Evolutionary conservation across 37 sponge, comb jelly and placozoan species (phyloP).

Genomic region (Crambe crambe): DNA sequence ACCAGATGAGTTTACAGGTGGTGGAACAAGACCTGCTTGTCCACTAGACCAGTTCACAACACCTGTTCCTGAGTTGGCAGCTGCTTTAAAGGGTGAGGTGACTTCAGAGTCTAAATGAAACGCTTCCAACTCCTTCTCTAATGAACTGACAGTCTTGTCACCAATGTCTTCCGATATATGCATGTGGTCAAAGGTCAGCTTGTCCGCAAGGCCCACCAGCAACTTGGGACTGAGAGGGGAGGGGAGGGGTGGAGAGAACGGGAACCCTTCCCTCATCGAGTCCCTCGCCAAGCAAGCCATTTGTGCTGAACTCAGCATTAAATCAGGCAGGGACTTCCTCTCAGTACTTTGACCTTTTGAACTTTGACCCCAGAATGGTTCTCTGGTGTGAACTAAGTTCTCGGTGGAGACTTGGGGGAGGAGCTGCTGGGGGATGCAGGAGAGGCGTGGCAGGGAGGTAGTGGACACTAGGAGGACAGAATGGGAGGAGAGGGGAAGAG

Average conservation of each 20-base stretch:
- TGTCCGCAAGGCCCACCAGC: conserved; percentile 25
- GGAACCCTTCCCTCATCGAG: conserved; percentile 4
- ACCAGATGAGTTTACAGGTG: not conserved
- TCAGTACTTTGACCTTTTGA: not conserved
- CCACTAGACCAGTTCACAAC: not conserved
- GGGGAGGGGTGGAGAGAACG: conserved; percentile 53
- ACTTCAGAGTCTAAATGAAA: not conserved
- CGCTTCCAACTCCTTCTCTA: not conserved
- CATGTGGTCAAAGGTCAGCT: not conserved
- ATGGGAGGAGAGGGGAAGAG: conserved; percentile 3
- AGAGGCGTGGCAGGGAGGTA: conserved; percentile 35
- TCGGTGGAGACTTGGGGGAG: not conserved
- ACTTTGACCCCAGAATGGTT: not conserved
- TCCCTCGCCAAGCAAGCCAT: not conserved
- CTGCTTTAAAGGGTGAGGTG: too few species aligned
- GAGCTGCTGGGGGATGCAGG: conserved; percentile 18
- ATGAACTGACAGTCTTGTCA: not conserved
- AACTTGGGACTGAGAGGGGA: conserved; percentile 52
- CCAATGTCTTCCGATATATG: not conserved
- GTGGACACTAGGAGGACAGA: conserved; percentile 29
- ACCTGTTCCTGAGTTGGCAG: not conserved
- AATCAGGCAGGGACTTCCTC: not conserved
- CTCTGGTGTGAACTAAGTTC: not conserved
- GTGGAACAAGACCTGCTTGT: not conserved
- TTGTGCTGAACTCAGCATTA: not conserved